A percentile compares a stretch with the other conserved stretches of the same genome.
These are phyloP conservation scores for Syrmaticus mikado DNA, from an alignment of 2,113 vertebrate genomes.

Conservation along the genomic window DNA sequence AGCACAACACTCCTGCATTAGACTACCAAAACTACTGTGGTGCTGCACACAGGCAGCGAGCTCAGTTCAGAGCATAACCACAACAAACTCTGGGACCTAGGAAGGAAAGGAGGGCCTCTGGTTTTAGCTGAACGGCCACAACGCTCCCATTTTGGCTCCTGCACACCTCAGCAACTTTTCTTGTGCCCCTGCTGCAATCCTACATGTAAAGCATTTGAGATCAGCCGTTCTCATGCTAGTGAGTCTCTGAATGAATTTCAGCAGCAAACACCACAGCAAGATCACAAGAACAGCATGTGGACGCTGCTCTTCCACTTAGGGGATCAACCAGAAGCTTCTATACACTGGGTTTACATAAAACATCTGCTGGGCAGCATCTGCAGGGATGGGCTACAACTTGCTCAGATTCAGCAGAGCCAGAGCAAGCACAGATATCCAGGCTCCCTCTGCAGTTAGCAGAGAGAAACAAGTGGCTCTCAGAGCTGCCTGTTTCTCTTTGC, in stretches of 20 bases:
- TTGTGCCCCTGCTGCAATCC: background rate
- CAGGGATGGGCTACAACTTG: background rate
- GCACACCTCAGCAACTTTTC: background rate
- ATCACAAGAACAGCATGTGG: background rate
- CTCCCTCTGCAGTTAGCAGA: slow-evolving; percentile 8
- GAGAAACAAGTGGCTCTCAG: background rate
- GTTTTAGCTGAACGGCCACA: fast-evolving
- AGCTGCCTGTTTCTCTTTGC: background rate
- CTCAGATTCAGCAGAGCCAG: background rate
- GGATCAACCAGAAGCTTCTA: background rate
- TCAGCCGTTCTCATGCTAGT: background rate
- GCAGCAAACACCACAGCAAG: background rate
- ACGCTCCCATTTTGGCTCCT: background rate
- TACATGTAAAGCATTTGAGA: fast-evolving
- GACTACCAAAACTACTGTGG: background rate
- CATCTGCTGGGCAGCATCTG: fast-evolving
- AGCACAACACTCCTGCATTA: fast-evolving
- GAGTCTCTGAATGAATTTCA: background rate
- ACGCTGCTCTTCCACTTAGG: background rate
- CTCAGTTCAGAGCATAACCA: background rate
- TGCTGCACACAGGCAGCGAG: background rate
- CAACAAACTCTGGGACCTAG: fast-evolving
- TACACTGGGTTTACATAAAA: background rate
- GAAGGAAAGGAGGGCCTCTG: background rate
- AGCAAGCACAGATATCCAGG: background rate